Conservation (phyloP, 2,888 invertebrate species). For the Alloscopus bannaensis region DNA sequence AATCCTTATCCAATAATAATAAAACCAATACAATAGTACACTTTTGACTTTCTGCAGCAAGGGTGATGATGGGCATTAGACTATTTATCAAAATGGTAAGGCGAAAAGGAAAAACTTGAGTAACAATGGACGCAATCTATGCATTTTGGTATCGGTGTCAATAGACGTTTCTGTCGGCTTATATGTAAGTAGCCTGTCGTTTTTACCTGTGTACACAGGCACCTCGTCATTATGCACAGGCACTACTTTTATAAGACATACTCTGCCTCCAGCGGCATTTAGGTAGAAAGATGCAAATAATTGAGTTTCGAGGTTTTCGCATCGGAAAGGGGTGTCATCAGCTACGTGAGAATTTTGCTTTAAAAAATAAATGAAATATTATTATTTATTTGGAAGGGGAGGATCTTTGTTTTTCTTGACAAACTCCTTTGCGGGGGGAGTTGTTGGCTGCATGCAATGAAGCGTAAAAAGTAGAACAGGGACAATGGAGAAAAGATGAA, state of each 20-base stretch:
- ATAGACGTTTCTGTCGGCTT: conserved; percentile 3
- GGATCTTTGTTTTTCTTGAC: not conserved
- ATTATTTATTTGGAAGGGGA: conserved; percentile 27
- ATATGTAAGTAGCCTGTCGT: conserved; percentile 17
- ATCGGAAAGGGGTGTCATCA: not conserved
- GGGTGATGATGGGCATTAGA: conserved; percentile 11
- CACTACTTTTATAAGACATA: not conserved
- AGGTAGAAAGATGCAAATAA: not conserved
- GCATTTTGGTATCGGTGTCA: too few relatives aligned
- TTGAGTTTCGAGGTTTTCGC: not conserved
- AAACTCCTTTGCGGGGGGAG: not conserved
- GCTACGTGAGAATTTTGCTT: not conserved
- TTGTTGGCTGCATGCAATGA: conserved; percentile 17
- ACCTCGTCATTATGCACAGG: conserved; percentile 5
- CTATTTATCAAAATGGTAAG: conserved; percentile 13
- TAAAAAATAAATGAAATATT: conserved; percentile 17
- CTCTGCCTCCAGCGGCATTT: not conserved
- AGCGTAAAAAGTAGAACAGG: conserved; percentile 40
- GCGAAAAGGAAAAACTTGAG: not conserved
- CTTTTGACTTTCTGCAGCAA: not conserved
- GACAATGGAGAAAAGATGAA: conserved; percentile 51
- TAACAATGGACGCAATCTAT: not conserved
- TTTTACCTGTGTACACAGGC: conserved; percentile 28
- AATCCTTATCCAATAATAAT: conserved; percentile 42
- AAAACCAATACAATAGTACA: conserved; percentile 20